Base-by-base conservation (phyloP, 2,888 invertebrate species). In the Caenorhabditis sinica region DNA sequence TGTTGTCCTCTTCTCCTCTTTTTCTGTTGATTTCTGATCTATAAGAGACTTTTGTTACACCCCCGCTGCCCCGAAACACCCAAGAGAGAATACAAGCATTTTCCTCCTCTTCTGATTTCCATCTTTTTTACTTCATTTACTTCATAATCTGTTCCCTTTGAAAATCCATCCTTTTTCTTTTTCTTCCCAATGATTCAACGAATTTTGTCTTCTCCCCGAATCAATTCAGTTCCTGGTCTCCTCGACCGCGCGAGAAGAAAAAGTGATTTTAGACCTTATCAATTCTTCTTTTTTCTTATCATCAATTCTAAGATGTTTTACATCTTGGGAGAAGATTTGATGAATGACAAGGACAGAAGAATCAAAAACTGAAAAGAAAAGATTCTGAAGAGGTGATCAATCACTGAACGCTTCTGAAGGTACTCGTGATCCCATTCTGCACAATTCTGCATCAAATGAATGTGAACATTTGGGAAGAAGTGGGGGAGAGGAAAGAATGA, bases 291-390 rank as follows among this genome's bases (percentile, higher is more conserved):
- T 68, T 49, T 33, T 60, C 43, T 53, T 69, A 60, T 68, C 68
- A 76, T 69, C 51, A 68, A 68, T 77, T 79, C 43, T 40, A 60
- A 79, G 72, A 79, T 79, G 79, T 79, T 72, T 79, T 79, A 79
- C 79, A 79, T 79, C 71, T 63, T 79, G 25, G 40, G 40, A 51
- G 33, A 60, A 51, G 23, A 68, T 58, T 69, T 60, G 61, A 76
- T 25, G 53, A 56, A 43, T 65, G 79, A 56, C 25, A 49, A 53
- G 51, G 65, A 79, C 61, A 71, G 45, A 60, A 58, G 68, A 51
- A 71, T 49, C 58, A 72, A 61, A 72, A 72, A 72, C 58, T 71
- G 56, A 58, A 56, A 71, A 43, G 33, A 51, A 5, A 49, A 66
- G 60, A 40, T 40, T 40, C 40, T 40, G 40, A 61, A 51, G 36